Base-by-base conservation (phyloP, 2,797 vertebrate species). In the Gobionotothen gibberifrons region DNA sequence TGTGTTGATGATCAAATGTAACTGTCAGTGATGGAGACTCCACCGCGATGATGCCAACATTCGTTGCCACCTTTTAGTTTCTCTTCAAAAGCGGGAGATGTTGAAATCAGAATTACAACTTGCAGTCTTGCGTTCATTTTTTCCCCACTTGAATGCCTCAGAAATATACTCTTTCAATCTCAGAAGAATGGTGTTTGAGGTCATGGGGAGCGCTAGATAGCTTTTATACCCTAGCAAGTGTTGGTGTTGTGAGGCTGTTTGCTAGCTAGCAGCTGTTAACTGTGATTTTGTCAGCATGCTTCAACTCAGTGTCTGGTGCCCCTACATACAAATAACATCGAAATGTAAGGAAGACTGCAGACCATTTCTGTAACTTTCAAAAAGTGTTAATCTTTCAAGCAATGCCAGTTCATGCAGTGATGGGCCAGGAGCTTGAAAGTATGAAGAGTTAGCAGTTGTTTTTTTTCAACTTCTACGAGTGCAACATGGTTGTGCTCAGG, bases 211-310 rank as follows among this genome's bases (percentile, higher is more conserved):
- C 26, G 29, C 48, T 29, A 14, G 7, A 55, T 16, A 4, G 19
- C 22, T 57, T 63, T 47, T 48, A 26, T 22, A 52, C 51, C 16
- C 16, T 15, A 48, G 67, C 48, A 54, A 55, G 21, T 76, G 51
- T 53, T 62, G 47, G 9, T 48, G 17, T 21, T 52, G 21, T 39
- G 54, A 3, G 5, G 19, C 59, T 22, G 44, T 16, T 57, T 46
- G 47, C 42, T n/a, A 65, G 44, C 40, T 5, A 7, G 49, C 55
- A 57, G 76, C 44, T 72, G 26, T 47, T 52, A 39, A 9, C 19
- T 12, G 14, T 40, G 39, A 51, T 57, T 29, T 65, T 29, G 29
- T 72, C 44, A 29, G 43, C 59, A 16, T 44, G 36, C 39, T 62
- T 69, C 19, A 46, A 36, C 21, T 21, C 2, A 17, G 14, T 14